Conservation (phyloP, 53 echinoderm and acorn worm genomes). For the Zoroaster sp. region DNA sequence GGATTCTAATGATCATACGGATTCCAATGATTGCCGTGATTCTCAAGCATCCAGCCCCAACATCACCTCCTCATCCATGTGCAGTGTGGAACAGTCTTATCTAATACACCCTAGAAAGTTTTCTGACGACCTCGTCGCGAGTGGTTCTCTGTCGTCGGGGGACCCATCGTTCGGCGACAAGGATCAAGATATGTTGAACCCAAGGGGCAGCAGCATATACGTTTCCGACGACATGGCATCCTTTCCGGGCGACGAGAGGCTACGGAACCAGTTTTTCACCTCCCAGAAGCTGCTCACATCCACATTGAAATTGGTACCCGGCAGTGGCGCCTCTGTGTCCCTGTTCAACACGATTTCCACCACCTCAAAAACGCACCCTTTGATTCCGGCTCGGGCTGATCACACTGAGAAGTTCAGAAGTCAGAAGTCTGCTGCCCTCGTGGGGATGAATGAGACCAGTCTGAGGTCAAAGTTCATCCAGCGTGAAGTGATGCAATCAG, state of each 20-base stretch:
- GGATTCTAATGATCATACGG: constrained; percentile 17
- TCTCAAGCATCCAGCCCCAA: neutral
- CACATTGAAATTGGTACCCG: neutral
- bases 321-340: neutral
- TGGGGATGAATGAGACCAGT: neutral
- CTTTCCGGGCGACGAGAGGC: neutral
- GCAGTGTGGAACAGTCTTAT: constrained; percentile 42
- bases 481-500: constrained; percentile 34
- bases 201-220: neutral
- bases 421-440: neutral
- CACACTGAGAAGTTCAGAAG: neutral
- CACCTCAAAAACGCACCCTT: neutral
- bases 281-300: constrained; percentile 18
- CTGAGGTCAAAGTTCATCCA: constrained; percentile 35
- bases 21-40: constrained; percentile 26
- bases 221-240: neutral
- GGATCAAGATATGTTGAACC: neutral
- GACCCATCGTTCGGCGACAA: neutral
- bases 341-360: neutral
- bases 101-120: neutral
- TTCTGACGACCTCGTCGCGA: neutral
- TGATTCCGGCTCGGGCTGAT: neutral
- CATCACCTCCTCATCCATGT: neutral
- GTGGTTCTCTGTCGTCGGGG: neutral
- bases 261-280: neutral